Evolutionary conservation across 2,888 invertebrate species (phyloP).

Genomic region (Dryadula phaetusa): DNA sequence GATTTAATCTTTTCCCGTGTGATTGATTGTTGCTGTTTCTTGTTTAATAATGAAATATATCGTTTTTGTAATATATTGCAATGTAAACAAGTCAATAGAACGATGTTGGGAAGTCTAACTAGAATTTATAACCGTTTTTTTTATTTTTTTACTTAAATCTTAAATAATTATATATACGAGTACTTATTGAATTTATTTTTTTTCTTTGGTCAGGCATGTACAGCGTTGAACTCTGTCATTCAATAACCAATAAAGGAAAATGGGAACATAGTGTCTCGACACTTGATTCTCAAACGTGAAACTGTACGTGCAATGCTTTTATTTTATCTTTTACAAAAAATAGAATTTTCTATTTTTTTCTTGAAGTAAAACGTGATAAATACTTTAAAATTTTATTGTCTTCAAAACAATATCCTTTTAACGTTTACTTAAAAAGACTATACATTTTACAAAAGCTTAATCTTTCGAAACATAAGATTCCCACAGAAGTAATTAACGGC

Average conservation of each 20-base stretch:
- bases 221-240: too few relatives aligned
- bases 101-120: background rate
- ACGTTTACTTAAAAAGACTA: too few relatives aligned
- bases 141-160: background rate
- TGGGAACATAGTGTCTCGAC: too few relatives aligned
- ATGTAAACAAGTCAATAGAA: slow-evolving; percentile 20
- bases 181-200: too few relatives aligned
- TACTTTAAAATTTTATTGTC: too few relatives aligned
- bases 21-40: slow-evolving; percentile 20
- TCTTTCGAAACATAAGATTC: slow-evolving; percentile 3
- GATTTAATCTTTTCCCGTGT: slow-evolving; percentile 18
- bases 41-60: slow-evolving; percentile 23
- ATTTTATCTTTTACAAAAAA: too few relatives aligned
- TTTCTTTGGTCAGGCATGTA: too few relatives aligned
- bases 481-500: slow-evolving; percentile 44
- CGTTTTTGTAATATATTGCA: slow-evolving; percentile 21
- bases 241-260: too few relatives aligned
- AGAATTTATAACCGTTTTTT: background rate
- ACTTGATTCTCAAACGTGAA: too few relatives aligned
- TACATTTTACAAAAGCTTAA: background rate
- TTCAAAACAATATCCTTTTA: background rate
- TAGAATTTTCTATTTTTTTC: background rate
- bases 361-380: too few relatives aligned
- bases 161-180: too few relatives aligned
- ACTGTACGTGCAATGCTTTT: too few relatives aligned